A percentile compares a stretch with the other conserved stretches of the same genome.
These are phyloP conservation scores for Macrophya alboannulata DNA, from an alignment of 2,888 invertebrate genomes.

Conservation along the genomic window DNA sequence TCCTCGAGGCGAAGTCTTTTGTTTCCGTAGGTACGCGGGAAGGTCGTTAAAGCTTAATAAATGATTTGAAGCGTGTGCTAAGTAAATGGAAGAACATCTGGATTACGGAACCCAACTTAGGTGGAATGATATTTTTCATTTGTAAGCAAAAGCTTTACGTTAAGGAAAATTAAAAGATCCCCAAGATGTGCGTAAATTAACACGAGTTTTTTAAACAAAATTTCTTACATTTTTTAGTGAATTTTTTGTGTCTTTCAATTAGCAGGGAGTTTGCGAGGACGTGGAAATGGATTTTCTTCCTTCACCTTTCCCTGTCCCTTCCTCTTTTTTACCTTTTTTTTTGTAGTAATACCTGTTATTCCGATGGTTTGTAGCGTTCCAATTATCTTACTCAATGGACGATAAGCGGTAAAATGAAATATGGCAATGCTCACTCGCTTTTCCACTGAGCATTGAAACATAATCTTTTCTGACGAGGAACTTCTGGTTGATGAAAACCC, in stretches of 20 bases:
- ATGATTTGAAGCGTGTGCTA: constrained; percentile 38
- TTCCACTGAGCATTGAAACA: not conserved
- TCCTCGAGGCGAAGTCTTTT: not conserved
- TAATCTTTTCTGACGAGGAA: constrained; percentile 19
- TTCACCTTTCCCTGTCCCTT: not conserved
- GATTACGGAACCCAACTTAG: constrained; percentile 1
- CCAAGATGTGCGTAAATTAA: constrained; percentile 7
- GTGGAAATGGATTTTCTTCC: not conserved
- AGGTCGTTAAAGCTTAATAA: constrained; percentile 40
- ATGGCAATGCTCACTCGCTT: not conserved
- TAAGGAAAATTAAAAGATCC: constrained; percentile 16
- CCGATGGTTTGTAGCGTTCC: constrained; percentile 30
- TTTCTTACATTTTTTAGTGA: not conserved
- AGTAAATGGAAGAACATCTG: constrained; percentile 39
- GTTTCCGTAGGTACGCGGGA: constrained; percentile 16
- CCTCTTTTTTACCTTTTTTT: not conserved
- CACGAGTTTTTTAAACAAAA: not conserved
- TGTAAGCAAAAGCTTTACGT: constrained; percentile 1
- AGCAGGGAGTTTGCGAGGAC: constrained; percentile 1
- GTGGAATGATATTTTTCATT: constrained; percentile 38
- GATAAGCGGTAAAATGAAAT: constrained; percentile 19
- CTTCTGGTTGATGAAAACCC: constrained; percentile 9
- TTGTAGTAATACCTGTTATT: constrained; percentile 1
- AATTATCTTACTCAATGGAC: constrained; percentile 16
- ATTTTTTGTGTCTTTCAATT: constrained; percentile 6